These are phyloP conservation scores for Eutolmus rufibarbis DNA, from an alignment of 2,888 invertebrate genomes.

Conservation along the genomic window DNA sequence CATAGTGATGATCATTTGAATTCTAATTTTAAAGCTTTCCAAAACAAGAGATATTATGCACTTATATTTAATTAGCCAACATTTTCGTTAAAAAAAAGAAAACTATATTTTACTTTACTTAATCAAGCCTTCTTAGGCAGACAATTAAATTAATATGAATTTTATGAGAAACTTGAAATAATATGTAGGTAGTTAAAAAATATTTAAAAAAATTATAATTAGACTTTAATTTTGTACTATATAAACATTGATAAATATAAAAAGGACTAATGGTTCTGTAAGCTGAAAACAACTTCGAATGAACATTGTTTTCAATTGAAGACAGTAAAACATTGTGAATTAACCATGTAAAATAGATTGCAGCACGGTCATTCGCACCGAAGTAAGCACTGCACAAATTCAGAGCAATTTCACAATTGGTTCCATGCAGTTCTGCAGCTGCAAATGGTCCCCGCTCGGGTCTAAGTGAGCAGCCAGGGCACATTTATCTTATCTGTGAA, in stretches of 20 bases:
- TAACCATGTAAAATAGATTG: background rate
- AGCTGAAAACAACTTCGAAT: background rate
- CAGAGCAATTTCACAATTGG: background rate
- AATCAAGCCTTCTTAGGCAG: no score
- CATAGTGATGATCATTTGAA: no score
- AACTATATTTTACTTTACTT: no score
- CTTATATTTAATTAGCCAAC: no score
- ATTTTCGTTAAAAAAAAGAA: no score
- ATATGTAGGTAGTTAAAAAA: no score
- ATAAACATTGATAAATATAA: background rate
- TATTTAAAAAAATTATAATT: no score
- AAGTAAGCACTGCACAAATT: background rate
- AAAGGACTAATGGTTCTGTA: background rate
- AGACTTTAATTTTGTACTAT: no score
- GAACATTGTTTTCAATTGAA: background rate
- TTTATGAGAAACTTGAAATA: no score
- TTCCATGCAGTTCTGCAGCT: background rate
- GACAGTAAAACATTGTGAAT: background rate
- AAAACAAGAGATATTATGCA: no score
- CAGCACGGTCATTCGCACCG: background rate
- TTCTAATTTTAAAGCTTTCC: no score
- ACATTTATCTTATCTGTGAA: background rate
- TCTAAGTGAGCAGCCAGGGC: background rate
- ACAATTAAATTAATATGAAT: no score
- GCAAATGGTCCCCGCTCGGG: background rate